Conservation (phyloP, 2,888 invertebrate species). For the Kryphioiulus occultus region DNA sequence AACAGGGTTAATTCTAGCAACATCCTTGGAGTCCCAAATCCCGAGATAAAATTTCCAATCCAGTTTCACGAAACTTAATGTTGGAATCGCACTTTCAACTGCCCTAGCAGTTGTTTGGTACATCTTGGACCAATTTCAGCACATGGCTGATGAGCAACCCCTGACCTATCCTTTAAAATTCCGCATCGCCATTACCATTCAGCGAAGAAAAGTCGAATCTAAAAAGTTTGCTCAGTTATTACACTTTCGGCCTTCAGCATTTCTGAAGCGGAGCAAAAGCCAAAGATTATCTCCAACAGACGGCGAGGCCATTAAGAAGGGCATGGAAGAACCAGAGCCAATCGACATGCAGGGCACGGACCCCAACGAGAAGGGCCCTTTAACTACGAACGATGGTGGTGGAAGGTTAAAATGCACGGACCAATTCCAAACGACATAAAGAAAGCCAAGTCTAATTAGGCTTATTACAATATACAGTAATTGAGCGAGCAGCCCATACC, state of each 20-base stretch:
- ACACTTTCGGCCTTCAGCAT: background rate
- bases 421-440: background rate
- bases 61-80: background rate
- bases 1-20: too few species aligned
- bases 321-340: background rate
- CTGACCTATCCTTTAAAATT: background rate
- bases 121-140: background rate
- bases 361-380: background rate
- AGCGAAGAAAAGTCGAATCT: background rate
- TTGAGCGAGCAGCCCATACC: background rate
- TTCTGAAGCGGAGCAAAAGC: background rate
- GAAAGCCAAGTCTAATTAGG: background rate
- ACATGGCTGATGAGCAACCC: background rate
- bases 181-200: background rate
- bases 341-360: background rate
- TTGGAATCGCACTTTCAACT: background rate
- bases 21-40: too few species aligned
- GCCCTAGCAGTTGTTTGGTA: background rate
- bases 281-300: slow-evolving; percentile 10
- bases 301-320: background rate
- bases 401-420: background rate
- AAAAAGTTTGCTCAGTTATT: background rate
- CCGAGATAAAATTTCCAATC: too few species aligned
- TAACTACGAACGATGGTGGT: background rate
- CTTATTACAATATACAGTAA: too few species aligned